Evolutionary conservation across 2,797 vertebrate genomes (phyloP), one percentile per base, ranked within the genome.

Genomic region (Cirrhinus mrigala): DNA sequence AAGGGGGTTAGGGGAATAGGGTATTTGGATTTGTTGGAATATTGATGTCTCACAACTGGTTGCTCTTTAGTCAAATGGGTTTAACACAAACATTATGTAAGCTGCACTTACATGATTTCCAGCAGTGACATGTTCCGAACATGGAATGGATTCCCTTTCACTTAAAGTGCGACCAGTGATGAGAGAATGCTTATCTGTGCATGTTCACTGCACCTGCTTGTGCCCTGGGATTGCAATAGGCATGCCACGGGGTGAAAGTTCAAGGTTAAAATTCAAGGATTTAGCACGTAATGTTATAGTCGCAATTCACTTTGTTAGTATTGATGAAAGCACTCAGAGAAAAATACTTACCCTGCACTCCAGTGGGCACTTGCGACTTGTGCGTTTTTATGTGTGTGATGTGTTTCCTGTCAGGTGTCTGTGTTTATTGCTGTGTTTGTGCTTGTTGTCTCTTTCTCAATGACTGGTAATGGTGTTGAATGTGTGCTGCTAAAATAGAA

Each of bases 211-310:
- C 90, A 84, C 84, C 82, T 91, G 92, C 91, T 91, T 92, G 91
- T 90, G 90, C 91, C 92, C 92, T 90, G 91, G 90, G 91, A 87
- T 92, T 93, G 88, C 91, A 90, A 91, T 90, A 92, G 92, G 92
- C 84, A 90, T 90, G 92, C 90, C 92, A 92, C 83, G 86, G 91
- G 92, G 92, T 75, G 44, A 48, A 75, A 83, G 92, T 91, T 93
- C 11, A 90, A 85, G 82, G 71, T 81, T 33, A 71, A 40, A 70
- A 77, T 71, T 76, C 29, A 81, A 27, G 56, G 24, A 81, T 66
- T 77, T 75, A 82, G 22, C 54, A 82, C 24, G 18, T 33, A n/a
- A 86, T 82, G 77, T 60, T 48, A 82, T 83, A 79, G 81, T 79
- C 44, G 0, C 58, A 50, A 76, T 60, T 82, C 78, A 29, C 70